These are phyloP conservation scores for Dendrophyllia cribrosa DNA, from an alignment of 64 coral and sea anemone species.

Conservation along the genomic window DNA sequence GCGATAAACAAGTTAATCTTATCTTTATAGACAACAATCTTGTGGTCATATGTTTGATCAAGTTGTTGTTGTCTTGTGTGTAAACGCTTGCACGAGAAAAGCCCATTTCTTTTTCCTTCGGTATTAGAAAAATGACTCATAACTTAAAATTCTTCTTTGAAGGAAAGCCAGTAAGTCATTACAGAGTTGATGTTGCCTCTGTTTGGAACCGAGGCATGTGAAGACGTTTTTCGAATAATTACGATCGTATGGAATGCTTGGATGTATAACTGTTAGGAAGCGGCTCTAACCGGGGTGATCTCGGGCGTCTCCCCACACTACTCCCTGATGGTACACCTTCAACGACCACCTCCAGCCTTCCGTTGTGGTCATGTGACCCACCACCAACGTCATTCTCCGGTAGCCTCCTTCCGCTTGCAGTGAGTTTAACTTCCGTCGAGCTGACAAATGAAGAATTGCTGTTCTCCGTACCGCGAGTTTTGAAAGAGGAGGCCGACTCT, in stretches of 20 bases:
- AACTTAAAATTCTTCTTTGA: no score
- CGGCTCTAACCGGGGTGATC: slow-evolving; percentile 5
- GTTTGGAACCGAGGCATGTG: no score
- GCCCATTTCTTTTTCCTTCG: no score
- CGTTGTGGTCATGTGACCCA: background rate
- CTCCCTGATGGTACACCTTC: background rate
- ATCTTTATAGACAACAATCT: no score
- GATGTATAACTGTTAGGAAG: slow-evolving; percentile 23
- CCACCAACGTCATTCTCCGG: background rate
- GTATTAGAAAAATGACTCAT: no score
- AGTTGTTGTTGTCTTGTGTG: no score
- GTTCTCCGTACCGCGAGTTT: background rate
- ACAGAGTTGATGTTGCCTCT: no score
- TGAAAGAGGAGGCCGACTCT: slow-evolving; percentile 23
- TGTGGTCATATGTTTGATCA: no score
- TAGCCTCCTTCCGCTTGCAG: background rate
- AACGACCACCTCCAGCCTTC: slow-evolving; percentile 7
- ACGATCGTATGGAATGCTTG: slow-evolving; percentile 13
- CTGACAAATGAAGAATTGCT: background rate
- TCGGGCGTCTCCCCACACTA: background rate
- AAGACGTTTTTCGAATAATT: background rate
- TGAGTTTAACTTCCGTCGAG: background rate
- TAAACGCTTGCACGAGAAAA: no score
- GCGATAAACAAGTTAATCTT: no score
- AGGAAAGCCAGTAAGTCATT: no score